Base-by-base conservation (phyloP, 2,113 vertebrate species). In the Labeo rohita region DNA sequence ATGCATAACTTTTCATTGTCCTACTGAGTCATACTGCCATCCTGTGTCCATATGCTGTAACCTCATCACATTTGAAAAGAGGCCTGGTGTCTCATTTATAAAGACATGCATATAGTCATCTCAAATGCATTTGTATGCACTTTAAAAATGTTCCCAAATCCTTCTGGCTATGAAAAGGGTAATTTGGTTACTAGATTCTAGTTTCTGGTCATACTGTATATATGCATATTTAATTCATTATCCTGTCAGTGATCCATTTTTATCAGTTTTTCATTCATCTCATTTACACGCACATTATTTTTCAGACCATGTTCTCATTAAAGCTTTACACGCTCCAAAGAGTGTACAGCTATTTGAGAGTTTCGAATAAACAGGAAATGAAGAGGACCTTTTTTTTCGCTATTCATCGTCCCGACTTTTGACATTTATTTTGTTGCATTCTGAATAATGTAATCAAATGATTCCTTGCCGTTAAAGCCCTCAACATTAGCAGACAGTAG, bases 21-120 rank as follows among this genome's bases (percentile, higher is more conserved):
- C 73, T 77, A 68, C 61, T 43, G 28, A 45, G 49, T 85, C 76
- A 85, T 77, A 84, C 84, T 88, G 86, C 91, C 91, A 88, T 83
- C 91, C 61, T 86, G 90, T 91, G 90, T 78, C 80, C 39, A 76
- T 43, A 47, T 76, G 6, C 54, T 86, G 43, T 79, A 89, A 87
- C 87, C 81, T 84, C 75, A n/a, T 34, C 63, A 13, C 80, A 45
- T 59, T 80, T 49, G 23, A 84, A 85, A 65, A 61, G 23, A 61
- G 52, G 75, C 15, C 49, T 36, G 13, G 75, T 18, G 49, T 77
- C 49, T 34, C 75, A 52, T 54, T 77, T 77, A 54, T 77, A 77
- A 77, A 77, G 1, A 54, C 28, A 54, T 54, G 47, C 75, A 54
- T 50, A 15, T 18, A 16, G 28, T 18, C 15, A 52, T 54, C 47